Percentiles rank a stretch among this genome's conserved stretches.
phyloP scores from a whole-genome alignment of 2,113 vertebrate genomes.

The Heloderma charlesbogerti region DNA sequence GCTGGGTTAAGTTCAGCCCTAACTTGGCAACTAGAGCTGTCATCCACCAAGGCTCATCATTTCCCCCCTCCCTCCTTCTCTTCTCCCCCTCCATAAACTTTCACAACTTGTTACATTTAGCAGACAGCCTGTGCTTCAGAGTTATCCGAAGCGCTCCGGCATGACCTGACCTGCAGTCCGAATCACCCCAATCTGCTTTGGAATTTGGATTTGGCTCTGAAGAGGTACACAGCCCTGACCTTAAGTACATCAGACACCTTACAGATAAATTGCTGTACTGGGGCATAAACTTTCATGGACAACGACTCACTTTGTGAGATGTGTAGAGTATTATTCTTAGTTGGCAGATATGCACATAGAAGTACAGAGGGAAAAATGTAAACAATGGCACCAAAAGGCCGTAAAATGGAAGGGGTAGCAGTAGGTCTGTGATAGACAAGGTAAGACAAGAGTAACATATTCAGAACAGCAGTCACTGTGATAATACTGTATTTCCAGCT shows the following conservation, averaged over 20 bases:
- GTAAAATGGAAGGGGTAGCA: background rate
- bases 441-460: background rate
- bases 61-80: too few relatives aligned
- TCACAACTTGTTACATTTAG: too few relatives aligned
- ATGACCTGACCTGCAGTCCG: too few relatives aligned
- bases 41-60: too few relatives aligned
- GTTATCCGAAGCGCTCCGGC: too few relatives aligned
- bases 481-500: background rate
- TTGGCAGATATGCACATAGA: background rate
- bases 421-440: background rate
- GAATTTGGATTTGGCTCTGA: too few relatives aligned
- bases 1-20: too few relatives aligned
- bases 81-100: too few relatives aligned
- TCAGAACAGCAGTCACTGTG: background rate
- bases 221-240: too few relatives aligned
- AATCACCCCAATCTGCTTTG: too few relatives aligned
- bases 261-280: background rate
- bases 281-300: background rate
- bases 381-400: background rate
- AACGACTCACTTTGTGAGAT: background rate
- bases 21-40: too few relatives aligned
- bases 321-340: background rate
- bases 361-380: background rate
- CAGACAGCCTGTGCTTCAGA: too few relatives aligned
- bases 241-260: background rate